Conservation (phyloP, 2,888 invertebrate genomes). For the Seira ritae region DNA sequence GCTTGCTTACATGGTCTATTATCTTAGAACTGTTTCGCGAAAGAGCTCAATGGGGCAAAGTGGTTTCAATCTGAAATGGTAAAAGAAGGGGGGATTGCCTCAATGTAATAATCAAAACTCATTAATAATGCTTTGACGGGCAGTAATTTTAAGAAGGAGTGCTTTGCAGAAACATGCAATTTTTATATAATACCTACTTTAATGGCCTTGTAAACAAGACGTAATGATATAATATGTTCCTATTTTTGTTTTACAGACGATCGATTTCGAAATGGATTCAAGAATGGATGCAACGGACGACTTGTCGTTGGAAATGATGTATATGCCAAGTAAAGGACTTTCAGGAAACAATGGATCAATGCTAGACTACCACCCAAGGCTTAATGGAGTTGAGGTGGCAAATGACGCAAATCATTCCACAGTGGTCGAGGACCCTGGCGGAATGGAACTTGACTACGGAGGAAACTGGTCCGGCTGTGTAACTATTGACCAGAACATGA, state of each 20-base stretch:
- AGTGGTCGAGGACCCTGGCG: conserved; percentile 40
- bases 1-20: no score
- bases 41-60: no score
- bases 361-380: conserved; percentile 26
- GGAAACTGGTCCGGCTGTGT: conserved; percentile 30
- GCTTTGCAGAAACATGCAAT: background rate
- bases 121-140: no score
- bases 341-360: conserved; percentile 34
- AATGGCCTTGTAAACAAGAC: background rate
- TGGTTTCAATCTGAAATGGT: no score
- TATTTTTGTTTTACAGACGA: no score
- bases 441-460: conserved; percentile 39
- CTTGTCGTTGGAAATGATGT: conserved; percentile 50
- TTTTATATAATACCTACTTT: background rate
- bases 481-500: conserved; percentile 18
- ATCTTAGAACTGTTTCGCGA: no score
- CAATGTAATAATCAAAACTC: no score
- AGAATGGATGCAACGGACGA: conserved; percentile 41
- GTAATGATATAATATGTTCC: background rate
- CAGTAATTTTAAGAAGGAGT: conserved; percentile 10
- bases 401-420: conserved; percentile 18
- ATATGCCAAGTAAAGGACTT: conserved; percentile 14
- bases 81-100: no score
- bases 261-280: no score
- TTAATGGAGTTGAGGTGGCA: conserved; percentile 10